A percentile compares a stretch with the other conserved stretches of the same genome.
Evolutionary conservation across 1,140 invertebrate genomes (phyloP).

Genomic region (Lutraria rhynchaena): DNA sequence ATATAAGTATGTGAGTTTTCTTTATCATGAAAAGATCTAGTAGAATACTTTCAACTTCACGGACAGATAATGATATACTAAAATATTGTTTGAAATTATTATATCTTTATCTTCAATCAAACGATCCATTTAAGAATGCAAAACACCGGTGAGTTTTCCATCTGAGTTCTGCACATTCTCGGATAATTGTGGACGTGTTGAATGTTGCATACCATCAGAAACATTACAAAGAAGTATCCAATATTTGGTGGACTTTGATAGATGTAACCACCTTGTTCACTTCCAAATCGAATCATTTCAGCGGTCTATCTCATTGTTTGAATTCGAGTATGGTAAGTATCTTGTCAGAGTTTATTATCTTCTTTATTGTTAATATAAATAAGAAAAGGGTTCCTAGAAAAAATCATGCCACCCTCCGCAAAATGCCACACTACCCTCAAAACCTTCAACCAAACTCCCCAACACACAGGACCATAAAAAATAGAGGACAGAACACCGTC

Average conservation of each 20-base stretch:
- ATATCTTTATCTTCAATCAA: background rate
- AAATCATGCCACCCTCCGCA: background rate
- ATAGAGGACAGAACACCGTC: background rate
- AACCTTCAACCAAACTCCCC: background rate
- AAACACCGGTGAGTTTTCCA: background rate
- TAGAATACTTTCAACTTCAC: background rate
- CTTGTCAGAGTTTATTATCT: background rate
- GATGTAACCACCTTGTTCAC: conserved; percentile 6
- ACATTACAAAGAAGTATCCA: conserved; percentile 1
- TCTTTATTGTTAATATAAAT: background rate
- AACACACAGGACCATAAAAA: too few species aligned
- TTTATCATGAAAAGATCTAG: background rate
- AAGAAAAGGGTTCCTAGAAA: too few species aligned
- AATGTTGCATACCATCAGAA: background rate
- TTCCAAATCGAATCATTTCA: conserved; percentile 1
- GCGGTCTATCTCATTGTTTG: background rate
- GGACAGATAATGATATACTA: background rate
- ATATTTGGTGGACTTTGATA: conserved; percentile 13
- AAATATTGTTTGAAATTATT: background rate
- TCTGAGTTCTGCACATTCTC: background rate
- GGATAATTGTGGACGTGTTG: background rate
- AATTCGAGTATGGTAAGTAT: conserved; percentile 18
- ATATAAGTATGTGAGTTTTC: background rate
- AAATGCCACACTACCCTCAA: background rate
- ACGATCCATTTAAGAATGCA: conserved; percentile 1